Percentiles rank a stretch among this genome's conserved stretches.
Conservation (phyloP, 1,140 invertebrate species). For the Tribolium madens region DNA sequence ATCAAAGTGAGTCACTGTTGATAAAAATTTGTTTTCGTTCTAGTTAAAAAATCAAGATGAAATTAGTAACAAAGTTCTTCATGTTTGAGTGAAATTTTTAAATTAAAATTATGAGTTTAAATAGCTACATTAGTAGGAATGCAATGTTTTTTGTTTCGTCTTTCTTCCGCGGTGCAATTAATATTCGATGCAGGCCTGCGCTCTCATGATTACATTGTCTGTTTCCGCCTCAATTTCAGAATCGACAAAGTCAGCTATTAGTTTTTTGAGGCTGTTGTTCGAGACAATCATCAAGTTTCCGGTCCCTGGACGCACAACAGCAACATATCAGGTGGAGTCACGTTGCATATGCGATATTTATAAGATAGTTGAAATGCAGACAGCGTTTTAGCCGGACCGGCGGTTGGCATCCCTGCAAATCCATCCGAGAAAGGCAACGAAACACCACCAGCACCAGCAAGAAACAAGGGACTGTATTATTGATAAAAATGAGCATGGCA, state of each 20-base stretch:
- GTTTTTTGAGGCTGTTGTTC: slow-evolving; percentile 4
- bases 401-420: slow-evolving; percentile 42
- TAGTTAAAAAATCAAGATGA: too few species aligned
- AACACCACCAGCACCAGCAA: slow-evolving; percentile 42
- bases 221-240: not conserved
- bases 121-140: too few species aligned
- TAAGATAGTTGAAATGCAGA: slow-evolving; percentile 54
- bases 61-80: too few species aligned
- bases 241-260: not conserved
- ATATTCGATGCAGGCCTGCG: slow-evolving; percentile 8
- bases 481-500: slow-evolving; percentile 64
- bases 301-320: not conserved
- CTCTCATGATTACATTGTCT: slow-evolving; percentile 12
- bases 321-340: slow-evolving; percentile 23
- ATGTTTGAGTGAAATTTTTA: too few species aligned
- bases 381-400: slow-evolving; percentile 45
- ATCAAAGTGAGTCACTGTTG: not conserved
- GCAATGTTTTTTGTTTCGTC: not conserved
- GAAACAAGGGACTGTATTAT: slow-evolving; percentile 61
- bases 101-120: too few species aligned
- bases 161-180: not conserved
- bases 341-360: slow-evolving; percentile 45
- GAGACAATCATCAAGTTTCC: slow-evolving; percentile 35
- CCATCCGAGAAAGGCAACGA: slow-evolving; percentile 45
- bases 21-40: too few species aligned